These are phyloP conservation scores for Toxotes jaculatrix DNA, from an alignment of 2,113 vertebrate genomes.

Conservation along the genomic window DNA sequence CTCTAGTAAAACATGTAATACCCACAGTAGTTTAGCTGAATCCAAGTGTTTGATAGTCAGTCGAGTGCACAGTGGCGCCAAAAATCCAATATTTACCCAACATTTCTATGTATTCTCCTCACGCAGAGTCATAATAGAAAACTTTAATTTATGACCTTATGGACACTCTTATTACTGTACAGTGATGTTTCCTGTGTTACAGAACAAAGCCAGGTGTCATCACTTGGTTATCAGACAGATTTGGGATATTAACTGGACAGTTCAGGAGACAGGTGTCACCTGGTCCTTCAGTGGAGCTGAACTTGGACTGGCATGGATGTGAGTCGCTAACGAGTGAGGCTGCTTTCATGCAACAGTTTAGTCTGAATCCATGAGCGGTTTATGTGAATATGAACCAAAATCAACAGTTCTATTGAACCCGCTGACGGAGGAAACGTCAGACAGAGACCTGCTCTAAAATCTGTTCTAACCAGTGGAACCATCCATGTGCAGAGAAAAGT, in stretches of 20 bases:
- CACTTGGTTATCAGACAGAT: neutral
- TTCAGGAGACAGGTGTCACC: neutral
- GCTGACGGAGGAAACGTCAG: neutral
- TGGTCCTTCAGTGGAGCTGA: neutral
- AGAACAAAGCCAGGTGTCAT: neutral
- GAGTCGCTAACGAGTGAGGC: neutral
- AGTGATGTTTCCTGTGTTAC: neutral
- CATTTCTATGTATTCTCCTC: slow-evolving; percentile 2
- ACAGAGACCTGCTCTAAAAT: neutral
- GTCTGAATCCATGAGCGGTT: neutral
- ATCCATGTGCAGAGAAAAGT: neutral
- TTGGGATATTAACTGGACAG: neutral
- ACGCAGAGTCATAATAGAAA: neutral
- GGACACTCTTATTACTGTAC: neutral
- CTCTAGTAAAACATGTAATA: slow-evolving; percentile 2
- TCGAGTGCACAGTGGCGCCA: neutral
- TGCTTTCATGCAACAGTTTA: neutral
- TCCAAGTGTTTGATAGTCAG: slow-evolving; percentile 4
- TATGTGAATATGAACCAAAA: neutral
- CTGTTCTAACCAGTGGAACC: neutral
- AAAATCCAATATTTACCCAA: neutral
- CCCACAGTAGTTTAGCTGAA: neutral
- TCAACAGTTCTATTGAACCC: neutral
- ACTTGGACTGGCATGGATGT: neutral
- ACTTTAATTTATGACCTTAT: neutral